phyloP scores from a whole-genome alignment of 2,797 vertebrate species.

The Labeo calbasu region DNA sequence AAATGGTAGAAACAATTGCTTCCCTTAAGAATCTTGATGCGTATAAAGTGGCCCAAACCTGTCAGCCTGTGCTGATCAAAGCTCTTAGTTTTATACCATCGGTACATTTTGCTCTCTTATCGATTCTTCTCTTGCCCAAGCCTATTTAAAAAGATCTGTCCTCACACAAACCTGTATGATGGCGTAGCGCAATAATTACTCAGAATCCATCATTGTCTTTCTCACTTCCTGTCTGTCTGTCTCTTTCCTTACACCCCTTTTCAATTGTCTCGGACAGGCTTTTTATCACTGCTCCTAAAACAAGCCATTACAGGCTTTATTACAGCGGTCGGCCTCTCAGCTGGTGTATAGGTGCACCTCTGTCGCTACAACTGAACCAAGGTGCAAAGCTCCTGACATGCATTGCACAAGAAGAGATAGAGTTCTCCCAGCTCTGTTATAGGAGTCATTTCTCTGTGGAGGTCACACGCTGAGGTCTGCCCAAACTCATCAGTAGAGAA shows the following conservation, averaged over 20 bases:
- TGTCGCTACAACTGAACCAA: constrained; percentile 8
- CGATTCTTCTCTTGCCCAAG: constrained; percentile 39
- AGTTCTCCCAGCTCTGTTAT: constrained; percentile 29
- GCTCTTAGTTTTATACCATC: constrained; percentile 4
- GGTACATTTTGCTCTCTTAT: constrained; percentile 43
- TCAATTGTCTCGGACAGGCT: constrained; percentile 42
- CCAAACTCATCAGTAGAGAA: constrained; percentile 21
- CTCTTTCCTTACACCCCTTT: constrained; percentile 29
- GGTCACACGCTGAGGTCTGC: not conserved
- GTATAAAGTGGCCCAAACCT: constrained; percentile 17
- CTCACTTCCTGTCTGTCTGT: constrained; percentile 2
- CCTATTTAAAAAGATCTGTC: constrained; percentile 43
- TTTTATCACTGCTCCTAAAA: constrained; percentile 60
- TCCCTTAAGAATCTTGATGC: constrained; percentile 23
- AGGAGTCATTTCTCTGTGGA: constrained; percentile 16
- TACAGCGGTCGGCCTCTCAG: constrained; percentile 43
- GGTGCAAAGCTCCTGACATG: constrained; percentile 31
- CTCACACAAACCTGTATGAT: constrained; percentile 43
- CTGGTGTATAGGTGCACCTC: constrained; percentile 26
- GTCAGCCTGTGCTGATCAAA: constrained; percentile 24
- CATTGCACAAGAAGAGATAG: constrained; percentile 8
- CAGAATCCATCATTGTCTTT: constrained; percentile 32
- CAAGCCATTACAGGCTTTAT: constrained; percentile 55
- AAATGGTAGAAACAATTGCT: constrained; percentile 4
- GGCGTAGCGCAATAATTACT: constrained; percentile 25